phyloP scores from a whole-genome alignment of 2,888 invertebrate genomes.

The Thereva unica region DNA sequence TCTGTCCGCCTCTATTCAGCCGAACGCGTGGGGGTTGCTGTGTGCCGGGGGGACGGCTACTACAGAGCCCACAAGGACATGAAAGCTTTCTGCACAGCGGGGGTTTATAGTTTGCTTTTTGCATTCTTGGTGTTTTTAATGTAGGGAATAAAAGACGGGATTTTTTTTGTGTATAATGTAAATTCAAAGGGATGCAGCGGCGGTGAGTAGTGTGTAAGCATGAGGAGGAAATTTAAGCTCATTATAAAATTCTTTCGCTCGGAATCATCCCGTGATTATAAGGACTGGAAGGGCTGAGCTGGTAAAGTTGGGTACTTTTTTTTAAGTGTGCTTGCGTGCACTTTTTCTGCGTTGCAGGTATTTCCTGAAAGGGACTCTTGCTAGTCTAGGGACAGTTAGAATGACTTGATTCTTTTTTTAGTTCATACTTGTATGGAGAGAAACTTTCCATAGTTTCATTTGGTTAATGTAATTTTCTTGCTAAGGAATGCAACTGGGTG shows the following conservation, averaged over 20 bases:
- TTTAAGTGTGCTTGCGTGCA: constrained; percentile 33
- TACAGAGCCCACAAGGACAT: constrained; percentile 4
- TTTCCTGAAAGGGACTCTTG: too few relatives aligned
- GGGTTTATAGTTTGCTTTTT: constrained; percentile 35
- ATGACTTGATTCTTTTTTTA: too few relatives aligned
- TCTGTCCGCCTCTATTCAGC: too few relatives aligned
- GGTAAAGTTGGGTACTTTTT: neutral
- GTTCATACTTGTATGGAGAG: too few relatives aligned
- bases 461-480: constrained; percentile 21
- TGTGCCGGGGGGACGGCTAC: too few relatives aligned
- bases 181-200: constrained; percentile 19
- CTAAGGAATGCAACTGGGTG: constrained; percentile 22
- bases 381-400: too few relatives aligned
- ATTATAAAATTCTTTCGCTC: constrained; percentile 36
- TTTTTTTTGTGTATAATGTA: neutral
- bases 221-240: constrained; percentile 27
- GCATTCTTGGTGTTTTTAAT: constrained; percentile 33
- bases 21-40: too few relatives aligned
- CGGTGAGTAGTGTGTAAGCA: neutral
- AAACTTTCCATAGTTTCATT: constrained; percentile 3
- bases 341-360: constrained; percentile 21
- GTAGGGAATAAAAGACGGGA: constrained; percentile 15
- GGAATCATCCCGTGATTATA: constrained; percentile 33
- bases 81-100: constrained; percentile 28
- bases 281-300: constrained; percentile 13